These are phyloP conservation scores for Leguminivora glycinivorella DNA, from an alignment of 1,140 invertebrate genomes.

Conservation along the genomic window DNA sequence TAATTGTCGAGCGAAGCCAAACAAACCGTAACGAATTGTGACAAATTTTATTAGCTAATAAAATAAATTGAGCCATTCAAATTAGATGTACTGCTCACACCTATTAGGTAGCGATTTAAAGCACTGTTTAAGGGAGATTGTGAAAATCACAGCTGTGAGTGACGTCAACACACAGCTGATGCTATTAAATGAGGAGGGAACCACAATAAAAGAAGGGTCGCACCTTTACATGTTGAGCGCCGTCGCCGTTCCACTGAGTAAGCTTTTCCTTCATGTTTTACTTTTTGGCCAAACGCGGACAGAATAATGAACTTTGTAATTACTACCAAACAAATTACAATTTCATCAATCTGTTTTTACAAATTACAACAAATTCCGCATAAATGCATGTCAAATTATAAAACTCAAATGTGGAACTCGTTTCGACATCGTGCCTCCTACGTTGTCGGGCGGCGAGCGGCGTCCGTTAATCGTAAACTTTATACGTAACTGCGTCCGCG, in stretches of 20 bases:
- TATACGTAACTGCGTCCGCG: slow-evolving; percentile 50
- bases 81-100: slow-evolving; percentile 18
- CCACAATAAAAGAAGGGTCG: slow-evolving; percentile 63
- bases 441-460: slow-evolving; percentile 38
- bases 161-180: slow-evolving; percentile 70
- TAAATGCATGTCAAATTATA: slow-evolving; percentile 24
- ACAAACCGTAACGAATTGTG: slow-evolving; percentile 21
- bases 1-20: slow-evolving; percentile 17
- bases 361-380: slow-evolving; percentile 9
- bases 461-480: slow-evolving; percentile 60
- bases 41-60: slow-evolving; percentile 25
- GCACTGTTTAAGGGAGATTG: slow-evolving; percentile 22
- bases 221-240: slow-evolving; percentile 20
- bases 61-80: slow-evolving; percentile 28
- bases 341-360: not conserved
- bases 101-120: slow-evolving; percentile 21
- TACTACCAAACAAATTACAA: not conserved
- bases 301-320: not conserved
- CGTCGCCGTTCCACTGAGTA: not conserved
- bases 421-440: slow-evolving; percentile 28
- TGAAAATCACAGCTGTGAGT: slow-evolving; percentile 52
- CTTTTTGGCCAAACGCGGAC: not conserved
- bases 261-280: not conserved
- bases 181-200: slow-evolving; percentile 66
- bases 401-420: slow-evolving; percentile 26